These are phyloP conservation scores for Drosophila percnosoma DNA, from an alignment of 2,888 invertebrate genomes.

Conservation along the genomic window DNA sequence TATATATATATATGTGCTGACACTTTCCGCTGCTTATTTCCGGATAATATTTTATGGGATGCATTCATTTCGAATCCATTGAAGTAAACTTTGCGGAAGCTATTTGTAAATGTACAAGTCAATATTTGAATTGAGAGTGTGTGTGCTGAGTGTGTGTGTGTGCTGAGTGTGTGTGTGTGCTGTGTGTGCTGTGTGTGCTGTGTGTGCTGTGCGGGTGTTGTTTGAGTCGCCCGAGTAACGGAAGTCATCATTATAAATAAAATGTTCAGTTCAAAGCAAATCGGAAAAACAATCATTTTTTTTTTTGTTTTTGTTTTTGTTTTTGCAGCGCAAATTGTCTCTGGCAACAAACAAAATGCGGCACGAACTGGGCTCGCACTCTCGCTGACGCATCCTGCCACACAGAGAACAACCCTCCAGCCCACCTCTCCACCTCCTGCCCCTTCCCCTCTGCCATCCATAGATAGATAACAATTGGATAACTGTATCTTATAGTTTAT, in stretches of 20 bases:
- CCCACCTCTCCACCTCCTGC: background rate
- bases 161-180: constrained; percentile 18
- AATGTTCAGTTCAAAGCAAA: constrained; percentile 65
- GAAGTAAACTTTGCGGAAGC: constrained; percentile 66
- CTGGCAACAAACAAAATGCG: constrained; percentile 1
- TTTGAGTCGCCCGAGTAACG: constrained; percentile 41
- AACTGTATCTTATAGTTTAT: background rate
- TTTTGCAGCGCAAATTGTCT: constrained; percentile 37
- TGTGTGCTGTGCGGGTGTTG: constrained; percentile 33
- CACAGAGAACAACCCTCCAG: background rate
- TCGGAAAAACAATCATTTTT: constrained; percentile 57
- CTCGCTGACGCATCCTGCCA: background rate
- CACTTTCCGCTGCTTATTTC: background rate
- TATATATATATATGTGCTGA: background rate
- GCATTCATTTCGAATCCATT: constrained; percentile 29
- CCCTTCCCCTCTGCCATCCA: background rate
- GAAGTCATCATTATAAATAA: constrained; percentile 80
- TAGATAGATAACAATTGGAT: too few relatives aligned
- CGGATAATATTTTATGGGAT: background rate
- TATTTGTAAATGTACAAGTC: constrained; percentile 64
- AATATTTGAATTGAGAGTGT: constrained; percentile 56
- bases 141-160: too few relatives aligned
- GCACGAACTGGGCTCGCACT: background rate
- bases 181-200: constrained; percentile 16
- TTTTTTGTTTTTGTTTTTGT: constrained; percentile 13